phyloP scores from a whole-genome alignment of 1,140 invertebrate species.

The Pseudobourletiella spinata region DNA sequence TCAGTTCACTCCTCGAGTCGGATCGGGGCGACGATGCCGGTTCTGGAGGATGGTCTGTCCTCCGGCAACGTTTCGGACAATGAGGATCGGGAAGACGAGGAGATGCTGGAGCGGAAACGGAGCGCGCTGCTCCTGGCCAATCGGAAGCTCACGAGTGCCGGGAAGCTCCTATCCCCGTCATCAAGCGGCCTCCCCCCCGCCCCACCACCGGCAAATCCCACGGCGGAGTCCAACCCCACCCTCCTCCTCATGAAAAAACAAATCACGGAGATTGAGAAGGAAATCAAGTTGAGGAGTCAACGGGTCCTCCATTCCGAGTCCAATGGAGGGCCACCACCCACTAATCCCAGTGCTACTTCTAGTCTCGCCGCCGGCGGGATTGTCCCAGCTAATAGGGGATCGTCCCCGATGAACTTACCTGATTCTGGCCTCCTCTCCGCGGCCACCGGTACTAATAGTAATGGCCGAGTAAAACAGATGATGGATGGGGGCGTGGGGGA shows the following conservation, averaged over 20 bases:
- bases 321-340: neutral
- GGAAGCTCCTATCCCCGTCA: slow-evolving; percentile 7
- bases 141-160: neutral
- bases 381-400: neutral
- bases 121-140: slow-evolving; percentile 9
- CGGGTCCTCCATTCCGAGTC: neutral
- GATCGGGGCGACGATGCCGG: slow-evolving; percentile 69
- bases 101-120: slow-evolving; percentile 13
- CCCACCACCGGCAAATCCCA: neutral
- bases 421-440: neutral
- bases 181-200: neutral
- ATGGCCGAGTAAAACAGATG: neutral
- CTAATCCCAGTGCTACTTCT: slow-evolving; percentile 25
- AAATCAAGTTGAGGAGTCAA: slow-evolving; percentile 53
- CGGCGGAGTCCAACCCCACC: slow-evolving; percentile 38
- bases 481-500: slow-evolving; percentile 6
- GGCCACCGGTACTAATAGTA: neutral
- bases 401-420: neutral
- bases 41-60: slow-evolving; percentile 87
- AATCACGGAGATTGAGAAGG: slow-evolving; percentile 62
- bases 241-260: slow-evolving; percentile 62
- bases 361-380: neutral
- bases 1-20: slow-evolving; percentile 41
- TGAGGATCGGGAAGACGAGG: slow-evolving; percentile 53
- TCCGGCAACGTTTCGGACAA: slow-evolving; percentile 85